Percentiles rank a stretch among this genome's conserved stretches.
phyloP scores from a whole-genome alignment of 2,797 vertebrate genomes.

The Sebastiscus tertius region DNA sequence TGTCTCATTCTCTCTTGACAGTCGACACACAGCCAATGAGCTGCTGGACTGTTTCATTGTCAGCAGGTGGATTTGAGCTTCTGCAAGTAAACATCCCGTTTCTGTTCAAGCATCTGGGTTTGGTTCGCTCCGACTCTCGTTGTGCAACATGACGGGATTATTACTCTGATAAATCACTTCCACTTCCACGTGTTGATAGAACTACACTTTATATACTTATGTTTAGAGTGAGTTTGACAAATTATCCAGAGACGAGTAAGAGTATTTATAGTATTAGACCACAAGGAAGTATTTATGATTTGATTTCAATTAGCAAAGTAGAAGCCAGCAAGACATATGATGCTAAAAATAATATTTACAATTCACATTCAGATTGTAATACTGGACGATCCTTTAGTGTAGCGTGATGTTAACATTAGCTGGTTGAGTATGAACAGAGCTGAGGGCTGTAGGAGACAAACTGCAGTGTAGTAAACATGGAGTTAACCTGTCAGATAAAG shows the following conservation, averaged over 20 bases:
- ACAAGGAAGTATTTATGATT: conserved; percentile 1
- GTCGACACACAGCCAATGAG: neutral
- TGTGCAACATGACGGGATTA: neutral
- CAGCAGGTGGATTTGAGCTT: neutral
- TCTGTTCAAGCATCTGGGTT: conserved; percentile 11
- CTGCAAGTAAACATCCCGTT: conserved; percentile 5
- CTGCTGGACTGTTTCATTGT: neutral
- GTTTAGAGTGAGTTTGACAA: conserved; percentile 27
- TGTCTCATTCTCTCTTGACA: neutral
- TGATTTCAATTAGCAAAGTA: neutral
- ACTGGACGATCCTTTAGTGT: neutral
- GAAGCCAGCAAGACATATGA: neutral
- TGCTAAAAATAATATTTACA: conserved; percentile 48
- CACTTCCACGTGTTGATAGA: neutral
- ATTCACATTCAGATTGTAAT: neutral
- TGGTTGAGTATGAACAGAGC: neutral
- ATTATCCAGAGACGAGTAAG: neutral
- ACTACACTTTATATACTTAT: conserved; percentile 8
- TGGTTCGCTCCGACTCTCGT: neutral
- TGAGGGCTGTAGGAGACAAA: neutral
- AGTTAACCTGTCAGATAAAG: neutral
- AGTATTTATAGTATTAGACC: neutral
- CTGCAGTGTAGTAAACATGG: neutral
- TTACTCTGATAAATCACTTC: conserved; percentile 15
- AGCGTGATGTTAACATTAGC: neutral